Evolutionary conservation across 2,113 vertebrate species (phyloP).

Genomic region (Sylvia atricapilla): DNA sequence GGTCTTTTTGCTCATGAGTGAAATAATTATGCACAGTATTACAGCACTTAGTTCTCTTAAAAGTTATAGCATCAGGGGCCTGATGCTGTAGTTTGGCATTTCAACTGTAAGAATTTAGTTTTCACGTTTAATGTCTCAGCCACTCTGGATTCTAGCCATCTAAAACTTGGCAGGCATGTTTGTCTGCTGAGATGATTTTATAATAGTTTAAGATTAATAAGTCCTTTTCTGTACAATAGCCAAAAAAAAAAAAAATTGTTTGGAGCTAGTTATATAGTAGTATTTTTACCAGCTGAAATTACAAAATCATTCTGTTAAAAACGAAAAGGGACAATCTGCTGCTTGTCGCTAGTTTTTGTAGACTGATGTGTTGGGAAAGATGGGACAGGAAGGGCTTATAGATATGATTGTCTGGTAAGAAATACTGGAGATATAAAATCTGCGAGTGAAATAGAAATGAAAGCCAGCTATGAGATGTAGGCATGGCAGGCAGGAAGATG

Average conservation of each 20-base stretch:
- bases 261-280: conserved; percentile 12
- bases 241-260: conserved; percentile 40
- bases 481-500: too few relatives aligned
- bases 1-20: conserved; percentile 32
- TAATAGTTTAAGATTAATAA: conserved; percentile 59
- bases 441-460: too few relatives aligned
- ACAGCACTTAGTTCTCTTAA: conserved; percentile 62
- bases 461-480: too few relatives aligned
- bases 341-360: conserved; percentile 8
- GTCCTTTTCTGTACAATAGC: conserved; percentile 29
- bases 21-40: conserved; percentile 62
- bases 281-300: conserved; percentile 15
- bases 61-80: conserved; percentile 55
- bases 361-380: background rate
- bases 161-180: conserved; percentile 63
- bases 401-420: too few relatives aligned
- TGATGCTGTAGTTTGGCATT: conserved; percentile 62
- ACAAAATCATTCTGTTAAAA: conserved; percentile 16
- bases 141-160: conserved; percentile 63
- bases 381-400: too few relatives aligned
- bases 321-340: background rate
- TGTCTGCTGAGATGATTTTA: conserved; percentile 53
- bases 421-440: too few relatives aligned
- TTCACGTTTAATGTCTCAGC: conserved; percentile 64
- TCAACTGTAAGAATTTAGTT: conserved; percentile 50